Evolutionary conservation across 2,888 invertebrate genomes (phyloP), one percentile per base, ranked within the genome.

Genomic region (Hartigia nigra): DNA sequence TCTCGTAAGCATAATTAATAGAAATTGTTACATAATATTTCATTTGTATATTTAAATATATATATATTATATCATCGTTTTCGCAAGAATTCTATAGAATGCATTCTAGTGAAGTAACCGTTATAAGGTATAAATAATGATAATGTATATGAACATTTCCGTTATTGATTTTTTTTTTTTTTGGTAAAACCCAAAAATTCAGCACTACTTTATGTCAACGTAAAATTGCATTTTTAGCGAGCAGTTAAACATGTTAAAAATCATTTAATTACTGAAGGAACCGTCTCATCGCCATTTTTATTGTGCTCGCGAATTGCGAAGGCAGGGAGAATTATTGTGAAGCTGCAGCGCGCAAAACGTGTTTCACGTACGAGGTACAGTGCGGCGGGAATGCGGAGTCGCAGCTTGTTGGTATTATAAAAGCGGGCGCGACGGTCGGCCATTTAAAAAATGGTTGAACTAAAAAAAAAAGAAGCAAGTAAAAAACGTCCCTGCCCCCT

Each of bases 371-470:
- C 23, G 32, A 34, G 72, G 72, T 72, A 23, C 55, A 72, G 72
- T 31, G 75, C 75, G 31, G 31, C 75, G 34, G 35, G 34, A 36
- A 37, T 75, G 34, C 36, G 80, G 82, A n/a, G 78, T 79, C 79
- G 84, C 86, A 84, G 87, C 87, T 88, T 85, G 87, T 86, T 86
- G 88, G 90, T 90, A 90, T 90, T 91, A 89, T 88, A 90, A 88
- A 89, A 89, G 87, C 88, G 88, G 81, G 84, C 85, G 82, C 87
- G 85, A 86, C 86, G 85, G 86, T 86, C 84, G 84, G 88, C 90
- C 89, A 90, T 91, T 90, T 88, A 87, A 90, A 90, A 90, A 91
- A 91, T 90, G 89, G 39, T 77, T 35, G 77, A 75, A 79, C 82
- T 82, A 81, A 83, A 81, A 79, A 83, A 86, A 81, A 83, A 83